Evolutionary conservation across 2,888 invertebrate species (phyloP).

Genomic region (Andrena chrysosceles): DNA sequence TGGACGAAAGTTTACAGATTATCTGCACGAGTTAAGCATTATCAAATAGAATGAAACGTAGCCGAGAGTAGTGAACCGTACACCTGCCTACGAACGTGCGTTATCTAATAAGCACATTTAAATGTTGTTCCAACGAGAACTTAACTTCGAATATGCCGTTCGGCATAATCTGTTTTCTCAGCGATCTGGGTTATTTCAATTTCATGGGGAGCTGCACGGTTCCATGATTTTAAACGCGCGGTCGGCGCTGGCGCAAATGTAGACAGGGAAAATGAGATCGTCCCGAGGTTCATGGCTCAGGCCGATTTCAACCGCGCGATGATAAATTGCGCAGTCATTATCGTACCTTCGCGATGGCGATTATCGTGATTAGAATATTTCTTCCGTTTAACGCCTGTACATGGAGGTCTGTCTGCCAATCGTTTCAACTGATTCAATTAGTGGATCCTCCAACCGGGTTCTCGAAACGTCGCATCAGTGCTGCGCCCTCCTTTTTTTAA

Average conservation of each 20-base stretch:
- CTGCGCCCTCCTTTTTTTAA: no score
- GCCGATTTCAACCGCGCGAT: slow-evolving; percentile 8
- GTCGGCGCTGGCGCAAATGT: not conserved
- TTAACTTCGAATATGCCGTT: not conserved
- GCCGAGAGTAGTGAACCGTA: not conserved
- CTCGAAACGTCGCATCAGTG: not conserved
- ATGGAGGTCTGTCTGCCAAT: not conserved
- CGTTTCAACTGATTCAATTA: not conserved
- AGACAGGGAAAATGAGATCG: not conserved
- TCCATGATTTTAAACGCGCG: slow-evolving; percentile 4
- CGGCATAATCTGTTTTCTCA: not conserved
- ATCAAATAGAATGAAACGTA: slow-evolving; percentile 12
- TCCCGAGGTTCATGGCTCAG: not conserved
- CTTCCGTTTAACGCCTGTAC: slow-evolving; percentile 12
- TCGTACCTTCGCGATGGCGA: slow-evolving; percentile 35
- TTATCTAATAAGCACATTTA: slow-evolving; percentile 30
- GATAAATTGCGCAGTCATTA: slow-evolving; percentile 29
- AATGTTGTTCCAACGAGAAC: slow-evolving; percentile 11
- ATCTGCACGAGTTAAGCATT: slow-evolving; percentile 24
- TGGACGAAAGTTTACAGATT: slow-evolving; percentile 23
- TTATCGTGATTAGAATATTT: slow-evolving; percentile 40
- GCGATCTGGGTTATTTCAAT: not conserved
- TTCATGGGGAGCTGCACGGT: not conserved
- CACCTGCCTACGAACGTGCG: slow-evolving; percentile 15
- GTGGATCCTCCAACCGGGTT: not conserved